These are phyloP conservation scores for Eilema depressum DNA, from an alignment of 2,888 invertebrate species.

Conservation along the genomic window DNA sequence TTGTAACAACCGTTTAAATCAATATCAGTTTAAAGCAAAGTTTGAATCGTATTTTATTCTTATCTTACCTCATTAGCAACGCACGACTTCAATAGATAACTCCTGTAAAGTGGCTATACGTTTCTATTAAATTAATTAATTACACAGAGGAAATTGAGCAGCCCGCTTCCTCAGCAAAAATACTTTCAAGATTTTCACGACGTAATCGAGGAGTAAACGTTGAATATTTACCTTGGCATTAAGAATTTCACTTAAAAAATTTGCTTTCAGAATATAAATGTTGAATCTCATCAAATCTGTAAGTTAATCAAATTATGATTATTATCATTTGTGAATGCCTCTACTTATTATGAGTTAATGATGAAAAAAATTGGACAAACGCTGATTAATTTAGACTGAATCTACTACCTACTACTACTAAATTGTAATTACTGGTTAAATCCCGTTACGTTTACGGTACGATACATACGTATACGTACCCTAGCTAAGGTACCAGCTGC, in stretches of 20 bases:
- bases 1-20: too few species aligned
- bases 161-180: conserved; percentile 16
- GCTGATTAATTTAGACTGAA: background rate
- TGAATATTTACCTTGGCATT: conserved; percentile 50
- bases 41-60: background rate
- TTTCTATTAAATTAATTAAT: conserved; percentile 34
- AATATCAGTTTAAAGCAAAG: background rate
- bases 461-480: too few species aligned
- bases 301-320: conserved; percentile 7
- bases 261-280: conserved; percentile 20
- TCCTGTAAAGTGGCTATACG: conserved; percentile 7
- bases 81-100: conserved; percentile 17
- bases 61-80: conserved; percentile 5
- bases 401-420: too few species aligned
- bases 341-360: background rate
- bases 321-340: background rate
- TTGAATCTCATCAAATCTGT: conserved; percentile 28
- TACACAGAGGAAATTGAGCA: conserved; percentile 25
- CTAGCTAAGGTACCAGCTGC: too few species aligned
- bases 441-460: too few species aligned
- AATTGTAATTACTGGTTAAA: too few species aligned
- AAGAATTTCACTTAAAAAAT: conserved; percentile 38
- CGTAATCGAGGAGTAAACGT: conserved; percentile 30
- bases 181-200: conserved; percentile 23
- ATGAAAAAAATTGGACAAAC: background rate